Base-by-base conservation (phyloP, 2,113 vertebrate genomes). In the Pollachius pollachius region DNA sequence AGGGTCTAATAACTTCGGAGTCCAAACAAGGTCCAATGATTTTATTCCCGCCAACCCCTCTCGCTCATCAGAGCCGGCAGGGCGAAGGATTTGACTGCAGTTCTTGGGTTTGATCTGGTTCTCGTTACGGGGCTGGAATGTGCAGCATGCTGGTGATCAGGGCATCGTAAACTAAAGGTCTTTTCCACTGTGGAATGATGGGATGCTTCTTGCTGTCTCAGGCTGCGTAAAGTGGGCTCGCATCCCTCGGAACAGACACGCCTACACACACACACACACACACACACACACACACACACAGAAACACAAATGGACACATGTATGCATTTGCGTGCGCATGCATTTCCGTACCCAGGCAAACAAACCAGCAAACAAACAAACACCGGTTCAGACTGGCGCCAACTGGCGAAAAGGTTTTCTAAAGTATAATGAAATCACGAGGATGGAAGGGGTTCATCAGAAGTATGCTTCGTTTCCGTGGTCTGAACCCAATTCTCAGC, bases 131-230 rank as follows among this genome's bases (percentile, higher is more conserved):
- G 15, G 69, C 61, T 80, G 75, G 86, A 89, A 85, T 88, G 76
- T 84, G 79, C 72, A 84, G 77, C 80, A 85, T 87, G 78, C 71
- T 66, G 74, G 68, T 86, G 80, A 79, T 78, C 81, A 87, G 83
- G 52, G 77, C 78, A 68, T 25, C 71, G 69, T 70, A 74, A 81
- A 72, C 78, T 72, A 69, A 13, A 67, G 74, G 72, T 66, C 80
- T 75, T 78, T 87, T 81, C 79, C 77, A 79, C 73, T 73, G 71
- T 13, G 48, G 62, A 71, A 52, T 57, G 79, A 81, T 67, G 59
- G 76, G 67, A 79, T 63, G 75, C 61, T 61, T 25, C 61, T 65
- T 73, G 81, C 81, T 73, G 77, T 81, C 76, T 52, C 2, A 74
- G 69, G 67, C 62, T 76, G 65, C 19, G 74, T 57, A 74, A 81